Conservation (phyloP, 2,888 invertebrate species). For the Platycnemis pennipes region DNA sequence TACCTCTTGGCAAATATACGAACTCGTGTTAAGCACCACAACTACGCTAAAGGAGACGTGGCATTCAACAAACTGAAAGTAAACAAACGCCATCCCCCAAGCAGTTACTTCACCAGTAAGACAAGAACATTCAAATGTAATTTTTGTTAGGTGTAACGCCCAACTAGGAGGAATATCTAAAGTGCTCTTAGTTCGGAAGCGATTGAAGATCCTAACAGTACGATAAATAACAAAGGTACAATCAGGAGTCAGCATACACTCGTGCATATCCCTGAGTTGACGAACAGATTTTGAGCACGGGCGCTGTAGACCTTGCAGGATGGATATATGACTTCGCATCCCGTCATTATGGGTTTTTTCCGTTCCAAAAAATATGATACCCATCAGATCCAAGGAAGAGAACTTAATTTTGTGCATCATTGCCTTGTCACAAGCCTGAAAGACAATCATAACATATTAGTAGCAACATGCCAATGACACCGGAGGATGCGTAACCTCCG, state of each 20-base stretch:
- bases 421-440: conserved; percentile 71
- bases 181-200: too few relatives aligned
- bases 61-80: too few relatives aligned
- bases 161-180: too few relatives aligned
- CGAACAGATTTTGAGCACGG: conserved; percentile 70
- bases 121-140: too few relatives aligned
- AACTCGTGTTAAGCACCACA: too few relatives aligned
- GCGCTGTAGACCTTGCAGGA: conserved; percentile 70
- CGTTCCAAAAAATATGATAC: conserved; percentile 71
- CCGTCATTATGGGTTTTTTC: conserved; percentile 67
- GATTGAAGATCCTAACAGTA: too few relatives aligned
- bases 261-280: conserved; percentile 69
- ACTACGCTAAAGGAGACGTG: too few relatives aligned
- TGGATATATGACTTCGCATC: conserved; percentile 69
- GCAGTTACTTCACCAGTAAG: too few relatives aligned
- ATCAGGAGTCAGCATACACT: conserved; percentile 60
- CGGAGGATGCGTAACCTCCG: not conserved
- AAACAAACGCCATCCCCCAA: too few relatives aligned
- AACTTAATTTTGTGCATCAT: conserved; percentile 71
- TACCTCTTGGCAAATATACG: too few relatives aligned
- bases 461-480: not conserved
- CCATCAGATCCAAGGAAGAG: conserved; percentile 70
- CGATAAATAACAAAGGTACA: too few relatives aligned
- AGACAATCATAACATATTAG: not conserved
- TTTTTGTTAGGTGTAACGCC: too few relatives aligned